Evolutionary conservation across 2,113 vertebrate species (phyloP).

Genomic region (Petrocephalus zakoni): DNA sequence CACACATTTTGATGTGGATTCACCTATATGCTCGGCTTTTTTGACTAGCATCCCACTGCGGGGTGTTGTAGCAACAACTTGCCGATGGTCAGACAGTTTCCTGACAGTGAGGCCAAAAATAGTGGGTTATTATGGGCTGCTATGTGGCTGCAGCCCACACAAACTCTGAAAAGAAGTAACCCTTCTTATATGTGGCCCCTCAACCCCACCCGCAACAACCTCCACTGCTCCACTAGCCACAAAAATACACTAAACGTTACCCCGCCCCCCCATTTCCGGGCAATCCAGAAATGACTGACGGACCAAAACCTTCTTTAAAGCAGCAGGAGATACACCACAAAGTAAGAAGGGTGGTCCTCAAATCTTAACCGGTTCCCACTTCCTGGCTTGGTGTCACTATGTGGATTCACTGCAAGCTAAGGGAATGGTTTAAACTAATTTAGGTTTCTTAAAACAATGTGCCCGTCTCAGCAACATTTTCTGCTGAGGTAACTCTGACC

Average conservation of each 20-base stretch:
- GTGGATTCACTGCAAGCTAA: not conserved
- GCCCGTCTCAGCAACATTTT: not conserved
- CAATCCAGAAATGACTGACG: not conserved
- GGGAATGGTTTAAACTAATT: not conserved
- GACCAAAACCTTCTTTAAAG: not conserved
- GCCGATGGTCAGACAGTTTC: not conserved
- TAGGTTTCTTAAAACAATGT: not conserved
- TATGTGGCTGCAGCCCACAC: not conserved
- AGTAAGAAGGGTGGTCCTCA: not conserved
- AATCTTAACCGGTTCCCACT: not conserved
- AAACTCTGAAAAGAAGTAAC: not conserved
- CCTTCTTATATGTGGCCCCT: not conserved
- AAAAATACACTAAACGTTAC: not conserved
- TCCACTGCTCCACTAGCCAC: not conserved
- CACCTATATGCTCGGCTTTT: not conserved
- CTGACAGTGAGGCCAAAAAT: not conserved
- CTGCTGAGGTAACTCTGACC: not conserved
- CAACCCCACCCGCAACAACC: not conserved
- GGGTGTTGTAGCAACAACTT: not conserved
- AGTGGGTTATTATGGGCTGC: not conserved
- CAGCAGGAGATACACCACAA: not conserved
- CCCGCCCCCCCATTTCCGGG: not conserved
- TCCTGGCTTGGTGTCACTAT: not conserved
- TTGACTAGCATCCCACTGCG: not conserved
- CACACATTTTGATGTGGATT: not conserved